Evolutionary conservation across 2,888 invertebrate species (phyloP), one percentile per base, ranked within the genome.

Genomic region (Gordius sp.): DNA sequence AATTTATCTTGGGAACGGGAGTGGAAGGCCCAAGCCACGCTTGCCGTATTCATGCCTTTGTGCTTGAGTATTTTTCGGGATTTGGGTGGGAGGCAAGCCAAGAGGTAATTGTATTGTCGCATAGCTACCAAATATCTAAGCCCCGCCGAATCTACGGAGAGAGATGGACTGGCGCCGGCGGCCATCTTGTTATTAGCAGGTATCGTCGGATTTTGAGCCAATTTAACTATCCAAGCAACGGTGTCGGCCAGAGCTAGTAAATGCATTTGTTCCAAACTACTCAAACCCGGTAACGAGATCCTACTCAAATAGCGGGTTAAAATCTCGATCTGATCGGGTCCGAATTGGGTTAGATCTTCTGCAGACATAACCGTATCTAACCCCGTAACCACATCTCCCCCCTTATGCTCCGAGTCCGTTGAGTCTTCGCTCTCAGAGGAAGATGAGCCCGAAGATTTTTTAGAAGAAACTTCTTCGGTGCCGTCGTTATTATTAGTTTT

Each of bases 261-360:
- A 70, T 99, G 97, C 93, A 99, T 97, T 71, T 99, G 97, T 71
- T 99, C 97, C 57, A 93, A 75, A 62, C 87, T 87, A 2, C 85
- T 86, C 41, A 91, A 72, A 0, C 91, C 93, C 1, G 91, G 91
- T 28, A 87, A 71, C 69, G 86, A 86, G 28, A 68, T 69, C 69
- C 93, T 91, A 0, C 93, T 93, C 41, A 99, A 72, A 4, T 93
- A 75, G 1, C 84, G 78, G 0, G 86, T 86, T 8, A 91, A 70
- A 13, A 83, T 75, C 59, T 85, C 77, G 33, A 81, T 78, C 28
- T 62, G 58, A 20, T 58, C 59, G 2, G 61, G 58, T 1, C 55
- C 23, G 55, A 61, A 61, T 13, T 59, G 20, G n/a, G n/a, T n/a
- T n/a, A n/a, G n/a, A n/a, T n/a, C n/a, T n/a, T n/a, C n/a, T n/a